Conservation (phyloP, 2,888 invertebrate genomes). For the Drosophila suboccidentalis region DNA sequence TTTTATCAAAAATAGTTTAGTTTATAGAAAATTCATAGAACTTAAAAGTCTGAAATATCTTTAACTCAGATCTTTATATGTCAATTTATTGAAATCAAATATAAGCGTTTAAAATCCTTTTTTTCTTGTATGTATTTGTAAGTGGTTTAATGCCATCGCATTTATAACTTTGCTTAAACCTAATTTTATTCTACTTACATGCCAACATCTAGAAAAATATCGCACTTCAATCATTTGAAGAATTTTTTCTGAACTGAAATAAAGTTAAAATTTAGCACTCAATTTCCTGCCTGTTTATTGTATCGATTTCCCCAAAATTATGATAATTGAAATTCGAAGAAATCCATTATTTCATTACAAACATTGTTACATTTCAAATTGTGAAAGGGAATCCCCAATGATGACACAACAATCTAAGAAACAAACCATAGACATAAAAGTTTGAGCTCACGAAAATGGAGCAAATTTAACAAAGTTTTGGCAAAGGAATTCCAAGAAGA, state of each 20-base stretch:
- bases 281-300: not conserved
- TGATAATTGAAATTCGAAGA: not conserved
- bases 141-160: no score
- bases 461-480: constrained; percentile 15
- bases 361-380: not conserved
- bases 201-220: no score
- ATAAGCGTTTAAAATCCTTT: no score
- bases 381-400: not conserved
- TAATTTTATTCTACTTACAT: no score
- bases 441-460: not conserved
- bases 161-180: no score
- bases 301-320: not conserved
- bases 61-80: no score
- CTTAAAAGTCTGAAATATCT: no score
- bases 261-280: not conserved
- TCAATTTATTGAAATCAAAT: no score
- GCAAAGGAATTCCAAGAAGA: constrained; percentile 3
- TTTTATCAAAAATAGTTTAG: no score
- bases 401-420: constrained; percentile 1
- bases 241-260: not conserved
- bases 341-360: not conserved
- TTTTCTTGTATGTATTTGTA: no score
- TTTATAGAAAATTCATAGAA: no score
- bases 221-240: not conserved
- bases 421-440: not conserved